Evolutionary conservation across 2,888 invertebrate species (phyloP), one percentile per base, ranked within the genome.

Genomic region (Agrotis clavis): DNA sequence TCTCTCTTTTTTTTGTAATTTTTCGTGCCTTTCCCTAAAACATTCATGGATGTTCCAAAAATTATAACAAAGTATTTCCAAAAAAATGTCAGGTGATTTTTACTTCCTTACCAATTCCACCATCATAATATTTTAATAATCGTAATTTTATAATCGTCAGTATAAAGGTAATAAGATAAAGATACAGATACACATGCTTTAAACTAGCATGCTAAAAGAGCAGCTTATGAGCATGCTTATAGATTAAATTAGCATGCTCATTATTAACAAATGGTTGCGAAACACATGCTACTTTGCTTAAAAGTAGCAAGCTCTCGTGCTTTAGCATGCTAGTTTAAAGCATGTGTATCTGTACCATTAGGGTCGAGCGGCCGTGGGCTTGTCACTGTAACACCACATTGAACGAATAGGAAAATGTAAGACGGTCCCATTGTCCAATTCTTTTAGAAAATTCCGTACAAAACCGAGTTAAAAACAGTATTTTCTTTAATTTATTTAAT

Each of bases 161-260:
- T 92, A 81, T 81, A 91, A 92, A 92, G 85, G 89, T 92, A 93
- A 93, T 92, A 92, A 90, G 86, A 87, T 84, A 76, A n/a, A n/a
- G n/a, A n/a, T n/a, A n/a, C n/a, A n/a, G n/a, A n/a, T n/a, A n/a
- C n/a, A n/a, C n/a, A n/a, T n/a, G 87, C n/a, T n/a, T n/a, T n/a
- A n/a, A n/a, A n/a, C n/a, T n/a, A n/a, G n/a, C n/a, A n/a, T n/a
- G n/a, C n/a, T n/a, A n/a, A n/a, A n/a, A n/a, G n/a, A n/a, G n/a
- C n/a, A n/a, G n/a, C n/a, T n/a, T n/a, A n/a, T n/a, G n/a, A n/a
- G n/a, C n/a, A n/a, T n/a, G n/a, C n/a, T n/a, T n/a, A n/a, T n/a
- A n/a, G n/a, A n/a, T n/a, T n/a, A n/a, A n/a, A n/a, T n/a, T n/a
- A n/a, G n/a, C n/a, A n/a, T n/a, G n/a, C n/a, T n/a, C n/a, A n/a